Evolutionary conservation across 2,888 invertebrate species (phyloP).

Genomic region (Rhynchonema sp.): DNA sequence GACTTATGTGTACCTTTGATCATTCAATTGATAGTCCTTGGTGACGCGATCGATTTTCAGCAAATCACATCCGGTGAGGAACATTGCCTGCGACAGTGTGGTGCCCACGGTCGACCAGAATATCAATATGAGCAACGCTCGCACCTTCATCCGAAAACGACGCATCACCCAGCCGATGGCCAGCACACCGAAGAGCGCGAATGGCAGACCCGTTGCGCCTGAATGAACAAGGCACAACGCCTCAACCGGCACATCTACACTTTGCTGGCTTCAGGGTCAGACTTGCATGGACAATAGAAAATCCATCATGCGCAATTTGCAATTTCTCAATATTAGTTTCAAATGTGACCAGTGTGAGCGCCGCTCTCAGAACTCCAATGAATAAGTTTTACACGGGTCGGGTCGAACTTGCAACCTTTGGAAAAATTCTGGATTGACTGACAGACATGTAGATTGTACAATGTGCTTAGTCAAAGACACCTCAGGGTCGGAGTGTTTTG

Average conservation of each 20-base stretch:
- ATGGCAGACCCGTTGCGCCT: background rate
- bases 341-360: too few relatives aligned
- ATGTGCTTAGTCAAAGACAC: too few relatives aligned
- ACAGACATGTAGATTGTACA: too few relatives aligned
- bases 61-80: background rate
- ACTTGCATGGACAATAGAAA: background rate
- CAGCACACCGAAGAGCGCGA: background rate
- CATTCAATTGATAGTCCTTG: background rate
- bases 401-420: too few relatives aligned
- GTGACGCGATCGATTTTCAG: background rate
- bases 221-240: too few relatives aligned
- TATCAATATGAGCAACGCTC: background rate
- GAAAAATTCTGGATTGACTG: too few relatives aligned
- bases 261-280: too few relatives aligned
- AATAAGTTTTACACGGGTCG: background rate
- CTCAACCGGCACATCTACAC: too few relatives aligned
- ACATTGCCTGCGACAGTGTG: background rate
- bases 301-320: background rate
- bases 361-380: too few relatives aligned
- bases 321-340: too few relatives aligned
- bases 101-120: background rate
- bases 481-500: too few relatives aligned
- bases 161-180: background rate
- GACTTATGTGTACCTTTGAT: background rate
- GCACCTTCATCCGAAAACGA: background rate